Percentiles rank a stretch among this genome's conserved stretches.
phyloP scores from a whole-genome alignment of 2,888 invertebrate species.

The Exephanes ischioxanthus region DNA sequence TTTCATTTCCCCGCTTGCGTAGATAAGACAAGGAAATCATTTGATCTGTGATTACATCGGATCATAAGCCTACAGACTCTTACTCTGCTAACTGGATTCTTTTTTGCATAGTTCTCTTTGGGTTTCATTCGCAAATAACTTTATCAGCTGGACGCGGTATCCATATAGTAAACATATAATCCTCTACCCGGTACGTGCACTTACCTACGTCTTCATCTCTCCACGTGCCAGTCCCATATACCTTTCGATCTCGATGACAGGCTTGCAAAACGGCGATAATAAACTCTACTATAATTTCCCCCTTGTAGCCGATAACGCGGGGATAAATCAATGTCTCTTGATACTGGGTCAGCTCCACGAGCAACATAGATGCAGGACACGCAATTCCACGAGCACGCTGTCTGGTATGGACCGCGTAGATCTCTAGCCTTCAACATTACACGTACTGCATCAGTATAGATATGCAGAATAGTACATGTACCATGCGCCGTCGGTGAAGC shows the following conservation, averaged over 20 bases:
- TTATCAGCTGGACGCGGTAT: conserved; percentile 19
- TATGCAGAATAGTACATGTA: background rate
- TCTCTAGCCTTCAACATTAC: conserved; percentile 25
- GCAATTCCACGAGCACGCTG: conserved; percentile 29
- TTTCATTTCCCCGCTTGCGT: background rate
- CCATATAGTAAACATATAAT: conserved; percentile 10
- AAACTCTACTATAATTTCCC: conserved; percentile 67
- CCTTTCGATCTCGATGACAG: conserved; percentile 69
- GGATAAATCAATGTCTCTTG: conserved; percentile 71
- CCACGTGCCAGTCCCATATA: conserved; percentile 18
- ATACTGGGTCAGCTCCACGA: conserved; percentile 69
- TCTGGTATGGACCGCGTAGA: conserved; percentile 31
- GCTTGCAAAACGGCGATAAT: conserved; percentile 60
- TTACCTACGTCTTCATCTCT: conserved; percentile 43
- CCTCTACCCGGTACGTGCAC: background rate
- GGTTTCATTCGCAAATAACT: conserved; percentile 24
- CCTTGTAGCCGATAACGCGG: conserved; percentile 64
- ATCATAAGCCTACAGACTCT: background rate
- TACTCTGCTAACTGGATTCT: background rate
- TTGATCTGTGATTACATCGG: conserved; percentile 22
- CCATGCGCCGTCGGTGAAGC: conserved; percentile 12
- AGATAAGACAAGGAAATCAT: conserved; percentile 17
- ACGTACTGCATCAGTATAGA: background rate
- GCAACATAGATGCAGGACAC: conserved; percentile 23
- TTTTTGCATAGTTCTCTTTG: conserved; percentile 14